Base-by-base conservation (phyloP, 1,140 invertebrate genomes). In the Drosophila takahashii region DNA sequence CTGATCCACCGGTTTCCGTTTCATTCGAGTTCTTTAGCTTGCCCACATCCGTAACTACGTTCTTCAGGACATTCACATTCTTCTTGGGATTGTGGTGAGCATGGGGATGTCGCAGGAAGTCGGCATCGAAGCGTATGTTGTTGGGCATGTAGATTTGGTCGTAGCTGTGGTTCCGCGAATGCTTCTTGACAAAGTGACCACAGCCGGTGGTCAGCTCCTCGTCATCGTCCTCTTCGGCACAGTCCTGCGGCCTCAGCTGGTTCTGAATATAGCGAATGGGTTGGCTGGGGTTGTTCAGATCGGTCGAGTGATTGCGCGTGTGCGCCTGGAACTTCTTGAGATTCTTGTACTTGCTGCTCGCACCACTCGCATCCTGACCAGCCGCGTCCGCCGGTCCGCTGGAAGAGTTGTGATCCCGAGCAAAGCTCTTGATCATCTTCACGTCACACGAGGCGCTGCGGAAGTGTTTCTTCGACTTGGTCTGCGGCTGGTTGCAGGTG, bases 81-180 rank as follows among this genome's bases (percentile, higher is more conserved):
- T 92, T 92, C 37, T 90, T 91, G 47, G 83, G 71, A 51, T 90
- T 91, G 42, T 83, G 71, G 41, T 85, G 72, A 1, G 80, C 26
- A 48, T 90, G 87, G 8, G 86, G 81, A 67, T 81, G 79, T 1
- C 91, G 79, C 32, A 92, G 62, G 32, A 92, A 90, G 41, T 92
- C 91, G 2, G 89, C 79, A 81, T 92, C 91, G 51, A 92, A 91
- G 37, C 91, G 83, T 62, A 92, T 92, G 52, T 92, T 92, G 42
- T 92, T 92, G 34, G 91, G 91, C 90, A 92, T 92, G 65, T 92
- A 92, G 37, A 92, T 92, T 64, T 92, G 91, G 72, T 92, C 91
- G 50, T 92, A 92, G 45, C 91, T 92, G 64, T 92, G 91, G 57
- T 92, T 92, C 2, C 91, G 85, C 7, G 91, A 90, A 62, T 92